Base-by-base conservation (phyloP, 2,888 invertebrate genomes). In the Drosophila helvetica region DNA sequence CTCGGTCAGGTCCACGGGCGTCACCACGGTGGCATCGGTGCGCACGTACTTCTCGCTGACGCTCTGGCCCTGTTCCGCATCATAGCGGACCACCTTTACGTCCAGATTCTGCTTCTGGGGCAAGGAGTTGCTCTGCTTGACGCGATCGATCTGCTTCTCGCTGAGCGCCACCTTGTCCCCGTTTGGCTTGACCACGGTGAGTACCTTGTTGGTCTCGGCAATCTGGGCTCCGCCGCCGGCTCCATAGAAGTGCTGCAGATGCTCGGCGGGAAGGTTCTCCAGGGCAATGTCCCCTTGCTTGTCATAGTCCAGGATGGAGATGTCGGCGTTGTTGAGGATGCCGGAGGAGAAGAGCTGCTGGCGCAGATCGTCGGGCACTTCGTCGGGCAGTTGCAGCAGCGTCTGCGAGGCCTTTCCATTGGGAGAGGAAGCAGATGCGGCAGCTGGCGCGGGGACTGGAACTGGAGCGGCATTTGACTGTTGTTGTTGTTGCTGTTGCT, bases 261-360 rank as follows among this genome's bases (percentile, higher is more conserved):
- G 97, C 91, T 97, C 96, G 57, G 96, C 96, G 2, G 97, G 96
- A 55, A 97, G 91, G 73, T 95, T 96, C 74, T 96, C 96, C 56
- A 97, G 93, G 5, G 96, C 95, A 60, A 96, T 96, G 74, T 96
- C 97, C 33, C 97, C 97, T 46, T 96, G 95, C 93, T 97, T 97
- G 87, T 97, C 97, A 84, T 97, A 97, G 92, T 97, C 97, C 66
- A 97, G 92, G 53, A 97, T 94, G 78, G 97, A 97, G 68, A 97
- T 97, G 82, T 97, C 96, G 50, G 97, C 97, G 88, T 97, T 96
- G 79, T 96, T 96, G 61, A 97, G 92, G 80, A 97, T 97, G 45
- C 97, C 97, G 0, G 97, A 97, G 54, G 96, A 95, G 51, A 97
- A 92, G 6, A 97, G 92, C 86, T 97, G 97, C 89, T 96, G 94